Percentiles rank a stretch among this genome's conserved stretches.
Conservation (phyloP, 2,113 vertebrate genomes). For the Alectura lathami region DNA sequence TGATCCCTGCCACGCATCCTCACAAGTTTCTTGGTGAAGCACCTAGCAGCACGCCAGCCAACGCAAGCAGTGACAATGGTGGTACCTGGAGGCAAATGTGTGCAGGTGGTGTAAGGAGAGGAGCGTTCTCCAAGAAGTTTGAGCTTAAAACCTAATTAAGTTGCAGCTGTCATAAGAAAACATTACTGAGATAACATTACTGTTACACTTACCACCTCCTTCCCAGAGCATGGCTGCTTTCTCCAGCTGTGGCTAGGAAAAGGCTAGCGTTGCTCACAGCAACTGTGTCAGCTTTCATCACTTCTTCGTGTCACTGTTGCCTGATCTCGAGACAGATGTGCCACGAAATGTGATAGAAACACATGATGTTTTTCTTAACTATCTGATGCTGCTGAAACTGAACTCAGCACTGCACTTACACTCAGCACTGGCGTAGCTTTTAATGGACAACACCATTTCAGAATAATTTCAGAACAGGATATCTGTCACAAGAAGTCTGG, state of each 20-base stretch:
- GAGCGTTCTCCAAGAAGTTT: not conserved
- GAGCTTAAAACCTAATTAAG: not conserved
- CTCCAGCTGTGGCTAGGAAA: not conserved
- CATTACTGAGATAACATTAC: not conserved
- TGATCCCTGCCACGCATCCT: too few species aligned
- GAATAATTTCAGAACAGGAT: not conserved
- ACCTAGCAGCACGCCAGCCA: fast-evolving
- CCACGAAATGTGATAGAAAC: not conserved
- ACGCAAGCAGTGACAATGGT: not conserved
- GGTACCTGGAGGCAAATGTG: not conserved
- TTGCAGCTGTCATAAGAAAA: not conserved
- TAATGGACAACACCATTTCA: not conserved
- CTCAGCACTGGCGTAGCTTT: not conserved
- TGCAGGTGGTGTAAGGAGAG: fast-evolving
- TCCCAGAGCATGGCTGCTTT: not conserved
- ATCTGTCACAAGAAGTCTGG: not conserved
- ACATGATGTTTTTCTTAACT: fast-evolving
- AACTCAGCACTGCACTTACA: not conserved
- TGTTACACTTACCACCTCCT: not conserved
- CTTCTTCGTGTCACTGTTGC: not conserved
- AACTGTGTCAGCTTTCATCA: not conserved
- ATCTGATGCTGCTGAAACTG: not conserved
- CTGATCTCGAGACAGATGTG: not conserved
- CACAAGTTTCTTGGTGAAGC: not conserved
- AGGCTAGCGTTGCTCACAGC: not conserved